These are phyloP conservation scores for Rostratula benghalensis DNA, from an alignment of 2,113 vertebrate genomes.

Conservation along the genomic window DNA sequence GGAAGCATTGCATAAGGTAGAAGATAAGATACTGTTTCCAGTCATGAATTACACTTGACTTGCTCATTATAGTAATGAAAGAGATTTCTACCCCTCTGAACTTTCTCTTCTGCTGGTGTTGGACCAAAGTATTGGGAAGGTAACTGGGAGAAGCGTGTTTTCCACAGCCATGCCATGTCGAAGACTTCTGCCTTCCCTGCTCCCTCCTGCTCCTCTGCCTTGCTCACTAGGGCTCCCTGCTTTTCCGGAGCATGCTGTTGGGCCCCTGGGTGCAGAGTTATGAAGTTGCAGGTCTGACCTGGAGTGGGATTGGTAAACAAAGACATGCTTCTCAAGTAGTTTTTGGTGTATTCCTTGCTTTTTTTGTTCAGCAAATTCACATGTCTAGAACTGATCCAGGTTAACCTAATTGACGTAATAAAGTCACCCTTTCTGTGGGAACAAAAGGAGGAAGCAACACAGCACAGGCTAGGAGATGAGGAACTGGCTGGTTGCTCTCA, in stretches of 20 bases:
- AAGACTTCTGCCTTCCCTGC: background rate
- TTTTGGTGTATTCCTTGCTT: background rate
- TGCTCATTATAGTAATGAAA: background rate
- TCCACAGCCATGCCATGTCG: background rate
- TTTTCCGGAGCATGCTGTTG: accelerated
- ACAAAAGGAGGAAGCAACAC: background rate
- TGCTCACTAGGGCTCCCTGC: accelerated
- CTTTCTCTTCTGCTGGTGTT: background rate
- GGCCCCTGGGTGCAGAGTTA: background rate
- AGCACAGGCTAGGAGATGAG: background rate
- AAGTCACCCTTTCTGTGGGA: background rate
- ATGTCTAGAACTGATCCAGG: background rate
- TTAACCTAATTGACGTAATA: background rate
- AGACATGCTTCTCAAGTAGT: background rate
- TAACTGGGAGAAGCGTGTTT: background rate
- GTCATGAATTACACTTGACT: background rate
- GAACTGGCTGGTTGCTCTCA: background rate
- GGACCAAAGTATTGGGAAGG: accelerated
- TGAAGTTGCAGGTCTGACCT: background rate
- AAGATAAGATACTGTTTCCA: background rate
- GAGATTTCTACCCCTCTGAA: background rate
- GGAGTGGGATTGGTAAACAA: background rate
- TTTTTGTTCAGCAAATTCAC: background rate
- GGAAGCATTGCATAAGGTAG: background rate
- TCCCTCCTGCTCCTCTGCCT: background rate